phyloP scores from a whole-genome alignment of 2,797 vertebrate species.

The Helarctos malayanus region DNA sequence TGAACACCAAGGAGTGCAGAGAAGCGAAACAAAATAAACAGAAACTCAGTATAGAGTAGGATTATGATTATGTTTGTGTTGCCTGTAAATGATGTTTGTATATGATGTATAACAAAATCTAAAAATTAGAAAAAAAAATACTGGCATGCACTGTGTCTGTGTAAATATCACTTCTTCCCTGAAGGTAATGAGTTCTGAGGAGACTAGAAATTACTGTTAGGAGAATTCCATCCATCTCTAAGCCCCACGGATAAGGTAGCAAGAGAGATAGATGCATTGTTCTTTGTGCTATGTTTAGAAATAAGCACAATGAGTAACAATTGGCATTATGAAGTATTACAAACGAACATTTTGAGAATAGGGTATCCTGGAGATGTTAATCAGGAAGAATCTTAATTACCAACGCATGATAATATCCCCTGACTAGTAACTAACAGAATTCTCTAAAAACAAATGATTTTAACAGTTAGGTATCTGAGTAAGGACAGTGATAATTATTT shows the following conservation, averaged over 20 bases:
- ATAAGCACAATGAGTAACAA: constrained; percentile 14
- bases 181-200: constrained; percentile 67
- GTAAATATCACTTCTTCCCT: constrained; percentile 18
- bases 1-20: background rate
- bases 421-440: constrained; percentile 21
- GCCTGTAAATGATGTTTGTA: background rate
- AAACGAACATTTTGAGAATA: background rate
- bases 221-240: constrained; percentile 36
- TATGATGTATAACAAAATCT: background rate
- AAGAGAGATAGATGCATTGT: background rate
- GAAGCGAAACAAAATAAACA: constrained; percentile 2
- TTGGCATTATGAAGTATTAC: background rate
- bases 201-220: constrained; percentile 57
- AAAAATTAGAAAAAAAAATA: background rate
- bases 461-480: background rate
- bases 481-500: constrained; percentile 11
- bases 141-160: background rate
- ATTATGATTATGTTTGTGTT: background rate
- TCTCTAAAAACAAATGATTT: background rate
- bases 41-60: background rate
- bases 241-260: constrained; percentile 64
- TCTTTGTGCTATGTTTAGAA: constrained; percentile 55
- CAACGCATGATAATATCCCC: background rate
- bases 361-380: background rate
- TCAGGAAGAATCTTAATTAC: background rate